These are phyloP conservation scores for Ericerus pela DNA, from an alignment of 1,140 invertebrate species.

Conservation along the genomic window DNA sequence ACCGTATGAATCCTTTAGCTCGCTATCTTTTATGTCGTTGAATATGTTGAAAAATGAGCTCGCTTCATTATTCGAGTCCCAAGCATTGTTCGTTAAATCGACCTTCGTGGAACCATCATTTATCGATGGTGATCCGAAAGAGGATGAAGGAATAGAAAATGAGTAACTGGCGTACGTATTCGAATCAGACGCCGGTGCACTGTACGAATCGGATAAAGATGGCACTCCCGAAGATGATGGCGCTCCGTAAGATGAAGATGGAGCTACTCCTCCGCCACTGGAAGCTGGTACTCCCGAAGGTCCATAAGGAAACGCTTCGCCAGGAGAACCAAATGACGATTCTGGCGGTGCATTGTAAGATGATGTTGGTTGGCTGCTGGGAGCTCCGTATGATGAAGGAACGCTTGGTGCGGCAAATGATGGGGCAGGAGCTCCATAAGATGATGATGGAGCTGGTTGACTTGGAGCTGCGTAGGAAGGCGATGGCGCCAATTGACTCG, in stretches of 20 bases:
- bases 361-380: constrained; percentile 47
- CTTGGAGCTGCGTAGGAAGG: constrained; percentile 12
- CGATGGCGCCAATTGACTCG: constrained; percentile 7
- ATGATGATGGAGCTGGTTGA: constrained; percentile 19
- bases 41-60: constrained; percentile 11
- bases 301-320: neutral
- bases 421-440: constrained; percentile 20
- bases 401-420: constrained; percentile 23
- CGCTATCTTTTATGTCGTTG: constrained; percentile 7
- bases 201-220: constrained; percentile 16
- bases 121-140: constrained; percentile 16
- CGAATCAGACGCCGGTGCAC: constrained; percentile 5
- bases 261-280: neutral
- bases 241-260: constrained; percentile 15
- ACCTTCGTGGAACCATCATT: constrained; percentile 16
- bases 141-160: constrained; percentile 14
- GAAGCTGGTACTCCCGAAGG: constrained; percentile 14
- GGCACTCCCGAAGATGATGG: constrained; percentile 15
- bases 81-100: neutral
- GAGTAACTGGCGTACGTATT: constrained; percentile 9
- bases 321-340: neutral
- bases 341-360: constrained; percentile 34
- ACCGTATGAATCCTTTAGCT: constrained; percentile 13
- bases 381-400: constrained; percentile 23
- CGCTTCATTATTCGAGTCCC: constrained; percentile 5